These are phyloP conservation scores for Oreochromis niloticus DNA, from an alignment of 2,113 vertebrate species.

Conservation along the genomic window DNA sequence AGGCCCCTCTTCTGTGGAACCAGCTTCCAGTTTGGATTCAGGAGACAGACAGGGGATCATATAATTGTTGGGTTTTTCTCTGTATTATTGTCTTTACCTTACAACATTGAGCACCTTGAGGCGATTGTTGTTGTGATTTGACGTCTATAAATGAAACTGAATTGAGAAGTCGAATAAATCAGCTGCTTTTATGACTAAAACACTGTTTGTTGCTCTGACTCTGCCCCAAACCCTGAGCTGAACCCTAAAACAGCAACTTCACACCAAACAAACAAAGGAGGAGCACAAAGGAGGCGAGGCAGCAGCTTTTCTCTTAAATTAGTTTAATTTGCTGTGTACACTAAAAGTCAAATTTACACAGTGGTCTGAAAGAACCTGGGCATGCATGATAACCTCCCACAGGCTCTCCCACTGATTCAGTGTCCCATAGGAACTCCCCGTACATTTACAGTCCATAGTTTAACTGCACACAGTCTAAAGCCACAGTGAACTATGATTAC, in stretches of 20 bases:
- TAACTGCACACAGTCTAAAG: slow-evolving; percentile 90
- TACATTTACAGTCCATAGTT: slow-evolving; percentile 93
- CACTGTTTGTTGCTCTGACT: background rate
- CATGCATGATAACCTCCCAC: slow-evolving; percentile 89
- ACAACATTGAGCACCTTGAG: background rate
- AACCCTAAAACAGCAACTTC: background rate
- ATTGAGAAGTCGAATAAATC: background rate
- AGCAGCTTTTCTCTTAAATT: slow-evolving; percentile 84
- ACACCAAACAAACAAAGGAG: background rate
- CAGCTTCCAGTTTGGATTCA: background rate
- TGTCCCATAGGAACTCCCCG: slow-evolving; percentile 93
- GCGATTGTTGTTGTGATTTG: background rate
- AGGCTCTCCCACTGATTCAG: slow-evolving; percentile 82
- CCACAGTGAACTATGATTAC: slow-evolving; percentile 96
- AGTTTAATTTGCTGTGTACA: slow-evolving; percentile 96
- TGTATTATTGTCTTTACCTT: background rate
- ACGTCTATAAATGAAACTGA: background rate
- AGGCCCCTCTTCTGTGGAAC: background rate
- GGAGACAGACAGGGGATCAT: background rate
- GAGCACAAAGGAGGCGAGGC: background rate
- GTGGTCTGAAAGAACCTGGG: slow-evolving; percentile 86
- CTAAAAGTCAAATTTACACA: slow-evolving; percentile 99
- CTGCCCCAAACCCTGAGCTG: background rate
- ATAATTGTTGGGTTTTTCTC: background rate
- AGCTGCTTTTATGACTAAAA: background rate